Evolutionary conservation across 2,797 vertebrate genomes (phyloP).

Genomic region (Pipistrellus pygmaeus): DNA sequence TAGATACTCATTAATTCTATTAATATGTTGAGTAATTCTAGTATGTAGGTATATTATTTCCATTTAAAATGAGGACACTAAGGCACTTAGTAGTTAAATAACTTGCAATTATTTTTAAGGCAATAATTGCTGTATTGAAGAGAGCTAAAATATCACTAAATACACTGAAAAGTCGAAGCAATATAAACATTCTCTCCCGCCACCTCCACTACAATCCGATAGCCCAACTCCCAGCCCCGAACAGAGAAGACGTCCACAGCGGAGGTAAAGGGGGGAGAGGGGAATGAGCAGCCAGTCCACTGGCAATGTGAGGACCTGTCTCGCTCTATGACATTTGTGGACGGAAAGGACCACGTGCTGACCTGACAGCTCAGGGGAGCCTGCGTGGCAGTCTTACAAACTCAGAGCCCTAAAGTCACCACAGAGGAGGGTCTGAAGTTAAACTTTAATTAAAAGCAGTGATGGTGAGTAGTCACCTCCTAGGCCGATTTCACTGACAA

Average conservation of each 20-base stretch:
- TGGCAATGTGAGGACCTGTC: background rate
- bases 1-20: background rate
- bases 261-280: background rate
- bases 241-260: background rate
- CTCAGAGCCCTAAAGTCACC: too few species aligned
- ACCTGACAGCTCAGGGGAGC: too few species aligned
- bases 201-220: background rate
- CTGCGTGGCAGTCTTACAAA: too few species aligned
- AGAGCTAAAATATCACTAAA: constrained; percentile 9
- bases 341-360: too few species aligned
- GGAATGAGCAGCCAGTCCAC: background rate
- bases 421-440: too few species aligned
- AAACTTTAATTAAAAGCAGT: too few species aligned
- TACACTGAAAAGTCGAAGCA: background rate
- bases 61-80: constrained; percentile 20
- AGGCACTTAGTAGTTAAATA: constrained; percentile 7
- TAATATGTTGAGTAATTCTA: background rate
- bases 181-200: background rate
- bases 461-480: too few species aligned
- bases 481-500: too few species aligned
- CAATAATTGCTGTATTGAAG: background rate
- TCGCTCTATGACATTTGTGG: too few species aligned
- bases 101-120: background rate
- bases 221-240: background rate
- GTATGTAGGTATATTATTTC: background rate